Evolutionary conservation across 2,888 invertebrate genomes (phyloP).

Genomic region (Pristionchus maxplancki): DNA sequence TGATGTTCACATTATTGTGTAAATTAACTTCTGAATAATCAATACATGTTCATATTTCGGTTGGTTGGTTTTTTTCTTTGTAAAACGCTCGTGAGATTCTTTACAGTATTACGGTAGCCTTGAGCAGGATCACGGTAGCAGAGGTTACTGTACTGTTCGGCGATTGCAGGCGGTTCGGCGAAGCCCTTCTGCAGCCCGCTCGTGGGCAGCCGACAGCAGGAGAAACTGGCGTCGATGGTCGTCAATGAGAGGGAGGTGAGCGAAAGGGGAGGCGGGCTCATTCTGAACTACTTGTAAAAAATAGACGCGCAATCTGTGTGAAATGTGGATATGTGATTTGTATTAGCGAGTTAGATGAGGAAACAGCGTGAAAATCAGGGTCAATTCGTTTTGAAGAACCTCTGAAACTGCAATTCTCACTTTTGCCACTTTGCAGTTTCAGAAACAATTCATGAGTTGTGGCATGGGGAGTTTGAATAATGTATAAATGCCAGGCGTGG

Average conservation of each 20-base stretch:
- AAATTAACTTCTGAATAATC: no score
- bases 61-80: no score
- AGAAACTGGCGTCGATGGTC: background rate
- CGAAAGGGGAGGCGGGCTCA: no score
- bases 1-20: no score
- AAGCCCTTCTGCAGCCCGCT: constrained; percentile 50
- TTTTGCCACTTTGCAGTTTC: no score
- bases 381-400: background rate
- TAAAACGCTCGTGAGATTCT: no score
- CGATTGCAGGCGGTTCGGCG: background rate
- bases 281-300: no score
- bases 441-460: background rate
- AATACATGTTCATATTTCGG: no score
- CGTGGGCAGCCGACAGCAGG: background rate
- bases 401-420: background rate
- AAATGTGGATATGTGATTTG: background rate
- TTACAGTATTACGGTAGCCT: background rate
- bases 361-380: background rate
- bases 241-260: constrained; percentile 43
- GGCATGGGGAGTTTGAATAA: no score
- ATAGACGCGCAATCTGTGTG: background rate
- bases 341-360: background rate
- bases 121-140: background rate
- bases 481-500: no score
- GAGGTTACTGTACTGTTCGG: background rate